phyloP scores from a whole-genome alignment of 2,888 invertebrate genomes.

The Liopterus haemorrhoidalis region DNA sequence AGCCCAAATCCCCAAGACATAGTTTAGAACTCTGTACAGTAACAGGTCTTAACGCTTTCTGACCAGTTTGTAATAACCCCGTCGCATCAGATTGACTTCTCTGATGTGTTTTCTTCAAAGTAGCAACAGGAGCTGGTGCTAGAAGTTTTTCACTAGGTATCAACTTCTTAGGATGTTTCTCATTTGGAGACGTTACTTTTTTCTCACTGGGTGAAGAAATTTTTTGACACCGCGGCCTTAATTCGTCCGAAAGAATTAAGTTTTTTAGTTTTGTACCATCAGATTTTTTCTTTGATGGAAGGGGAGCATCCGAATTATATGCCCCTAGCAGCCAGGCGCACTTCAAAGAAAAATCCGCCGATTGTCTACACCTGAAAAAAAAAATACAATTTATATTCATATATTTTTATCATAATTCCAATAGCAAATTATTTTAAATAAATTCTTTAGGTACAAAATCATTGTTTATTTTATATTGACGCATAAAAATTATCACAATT shows the following conservation, averaged over 20 bases:
- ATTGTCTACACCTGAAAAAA: constrained; percentile 74
- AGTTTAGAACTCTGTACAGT: constrained; percentile 50
- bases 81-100: constrained; percentile 79
- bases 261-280: constrained; percentile 69
- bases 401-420: no score
- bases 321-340: constrained; percentile 96
- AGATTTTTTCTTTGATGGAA: constrained; percentile 65
- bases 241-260: constrained; percentile 66
- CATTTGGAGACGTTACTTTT: constrained; percentile 18
- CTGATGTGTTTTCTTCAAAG: constrained; percentile 70
- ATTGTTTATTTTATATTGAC: no score
- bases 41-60: constrained; percentile 32
- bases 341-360: constrained; percentile 92
- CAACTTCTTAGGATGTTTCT: constrained; percentile 29
- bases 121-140: constrained; percentile 41
- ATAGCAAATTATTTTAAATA: no score
- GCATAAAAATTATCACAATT: no score
- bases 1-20: constrained; percentile 82
- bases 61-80: constrained; percentile 50
- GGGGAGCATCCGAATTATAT: constrained; percentile 70
- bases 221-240: constrained; percentile 38
- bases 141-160: constrained; percentile 34
- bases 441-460: no score
- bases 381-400: no score
- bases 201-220: constrained; percentile 10